phyloP scores from a whole-genome alignment of 2,888 invertebrate genomes.

The Ophion ventricosus region DNA sequence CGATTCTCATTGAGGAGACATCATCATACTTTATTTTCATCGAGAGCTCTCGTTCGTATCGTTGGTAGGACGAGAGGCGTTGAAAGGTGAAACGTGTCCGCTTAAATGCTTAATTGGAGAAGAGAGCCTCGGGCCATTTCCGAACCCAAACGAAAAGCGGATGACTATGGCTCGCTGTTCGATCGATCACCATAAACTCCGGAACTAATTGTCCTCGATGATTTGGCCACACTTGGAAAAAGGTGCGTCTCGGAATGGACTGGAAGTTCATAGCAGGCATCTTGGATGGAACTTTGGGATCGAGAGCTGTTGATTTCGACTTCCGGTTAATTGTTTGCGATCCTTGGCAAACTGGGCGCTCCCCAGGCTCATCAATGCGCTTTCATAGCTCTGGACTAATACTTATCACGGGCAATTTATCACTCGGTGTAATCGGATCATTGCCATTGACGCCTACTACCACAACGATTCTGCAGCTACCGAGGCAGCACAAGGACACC shows the following conservation, averaged over 20 bases:
- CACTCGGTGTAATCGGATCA: conserved; percentile 42
- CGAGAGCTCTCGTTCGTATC: neutral
- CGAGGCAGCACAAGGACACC: neutral
- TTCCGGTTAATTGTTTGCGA: neutral
- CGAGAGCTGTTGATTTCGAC: neutral
- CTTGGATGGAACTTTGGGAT: neutral
- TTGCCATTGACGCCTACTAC: conserved; percentile 39
- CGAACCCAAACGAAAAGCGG: neutral
- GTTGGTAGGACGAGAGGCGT: neutral
- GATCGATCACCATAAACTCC: neutral
- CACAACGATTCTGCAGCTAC: conserved; percentile 5
- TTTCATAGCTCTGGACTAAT: neutral
- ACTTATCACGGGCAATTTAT: conserved; percentile 47
- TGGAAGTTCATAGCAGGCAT: neutral
- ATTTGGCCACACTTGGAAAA: neutral
- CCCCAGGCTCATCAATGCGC: neutral
- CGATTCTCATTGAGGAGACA: neutral
- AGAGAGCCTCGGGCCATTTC: neutral
- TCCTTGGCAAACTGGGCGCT: neutral
- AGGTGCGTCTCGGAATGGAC: neutral
- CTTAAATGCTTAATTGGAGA: neutral
- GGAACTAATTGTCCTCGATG: neutral
- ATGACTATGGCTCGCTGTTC: neutral
- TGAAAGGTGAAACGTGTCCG: neutral
- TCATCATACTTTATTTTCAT: neutral